Evolutionary conservation across 2,888 invertebrate genomes (phyloP).

Genomic region (Tenodera sinensis): DNA sequence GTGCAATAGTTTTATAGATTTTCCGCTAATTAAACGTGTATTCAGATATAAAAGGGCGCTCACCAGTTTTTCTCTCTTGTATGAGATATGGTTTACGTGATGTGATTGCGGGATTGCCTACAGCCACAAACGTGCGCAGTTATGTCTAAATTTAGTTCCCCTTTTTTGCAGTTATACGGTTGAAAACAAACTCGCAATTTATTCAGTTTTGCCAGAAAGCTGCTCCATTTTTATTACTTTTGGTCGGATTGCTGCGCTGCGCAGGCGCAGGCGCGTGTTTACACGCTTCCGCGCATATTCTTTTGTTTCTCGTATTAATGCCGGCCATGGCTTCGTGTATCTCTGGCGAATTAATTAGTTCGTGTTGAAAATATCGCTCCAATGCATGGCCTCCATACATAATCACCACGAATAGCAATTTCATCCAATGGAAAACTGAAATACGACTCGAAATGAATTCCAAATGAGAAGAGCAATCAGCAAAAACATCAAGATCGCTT

Average conservation of each 20-base stretch:
- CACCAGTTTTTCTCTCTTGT: no score
- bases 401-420: background rate
- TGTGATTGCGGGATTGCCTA: no score
- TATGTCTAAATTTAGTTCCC: background rate
- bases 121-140: background rate
- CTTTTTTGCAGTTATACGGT: background rate
- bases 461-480: background rate
- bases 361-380: background rate
- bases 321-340: background rate
- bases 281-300: background rate
- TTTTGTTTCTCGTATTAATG: background rate
- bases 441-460: background rate
- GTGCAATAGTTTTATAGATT: no score
- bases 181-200: background rate
- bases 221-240: background rate
- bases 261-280: background rate
- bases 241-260: background rate
- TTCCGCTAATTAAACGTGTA: no score
- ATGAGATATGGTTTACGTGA: no score
- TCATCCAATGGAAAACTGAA: background rate
- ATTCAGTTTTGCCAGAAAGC: background rate
- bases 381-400: background rate
- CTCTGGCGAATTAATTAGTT: background rate
- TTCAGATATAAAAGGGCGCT: no score
- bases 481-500: no score